Evolutionary conservation across 2,888 invertebrate species (phyloP), one percentile per base, ranked within the genome.

Genomic region (Sepioteuthis lessoniana): DNA sequence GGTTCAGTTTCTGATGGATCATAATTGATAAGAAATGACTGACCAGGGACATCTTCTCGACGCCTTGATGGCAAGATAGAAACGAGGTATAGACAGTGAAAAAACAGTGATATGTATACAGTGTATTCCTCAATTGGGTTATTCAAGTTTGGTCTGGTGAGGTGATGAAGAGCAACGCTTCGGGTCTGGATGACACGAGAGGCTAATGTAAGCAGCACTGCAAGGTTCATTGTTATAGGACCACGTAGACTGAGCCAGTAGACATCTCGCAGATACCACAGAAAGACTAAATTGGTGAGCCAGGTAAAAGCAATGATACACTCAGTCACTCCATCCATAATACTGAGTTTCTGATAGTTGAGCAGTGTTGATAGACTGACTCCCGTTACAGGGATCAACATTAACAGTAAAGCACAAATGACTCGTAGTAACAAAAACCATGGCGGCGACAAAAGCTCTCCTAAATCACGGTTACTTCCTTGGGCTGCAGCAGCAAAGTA

Each of bases 241-340:
- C 99, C 99, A 91, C 98, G 97, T 94, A 94, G 98, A 94, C 94
- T 97, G 76, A 96, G 95, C 94, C 95, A 95, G 93, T 95, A 95
- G 95, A 97, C 94, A 96, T 95, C 96, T 94, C 98, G 98, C 94
- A 98, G 97, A 8, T 98, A 98, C 95, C 98, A 97, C 95, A 98
- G 98, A 97, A 98, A 98, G 95, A 98, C 98, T 95, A 98, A 98
- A 97, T 99, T 99, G 37, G 98, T 98, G 94, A 98, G 97, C 99
- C 99, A 99, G 93, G 98, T 98, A 93, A 98, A 97, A 95, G 98
- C 98, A 96, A 98, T 98, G 8, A 98, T 98, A 91, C 98, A 98
- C 46, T 98, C 98, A 93, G 98, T 97, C 91, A 98, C 98, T 96
- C 98, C 98, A 97, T 98, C 98, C 94, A 98, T 98, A 25, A 98